Percentiles rank a stretch among this genome's conserved stretches.
These are phyloP conservation scores for Ceratitis capitata DNA, from an alignment of 1,140 invertebrate genomes.

Conservation along the genomic window DNA sequence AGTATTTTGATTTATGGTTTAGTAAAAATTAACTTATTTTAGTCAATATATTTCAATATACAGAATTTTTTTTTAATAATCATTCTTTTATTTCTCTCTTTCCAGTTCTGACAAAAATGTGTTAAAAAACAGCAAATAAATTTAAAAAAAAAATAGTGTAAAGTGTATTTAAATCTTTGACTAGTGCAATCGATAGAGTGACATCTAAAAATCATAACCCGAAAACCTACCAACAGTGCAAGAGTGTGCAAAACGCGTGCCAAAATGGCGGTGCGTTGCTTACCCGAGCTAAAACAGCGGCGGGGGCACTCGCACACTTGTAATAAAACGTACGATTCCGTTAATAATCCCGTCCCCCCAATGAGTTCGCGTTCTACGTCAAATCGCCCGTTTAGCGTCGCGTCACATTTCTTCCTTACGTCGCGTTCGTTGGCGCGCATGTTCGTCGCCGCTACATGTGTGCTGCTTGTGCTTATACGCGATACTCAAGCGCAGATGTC, in stretches of 20 bases:
- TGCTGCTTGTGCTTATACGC: background rate
- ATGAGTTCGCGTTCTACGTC: background rate
- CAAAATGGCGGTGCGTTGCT: conserved; percentile 18
- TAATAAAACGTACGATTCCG: background rate
- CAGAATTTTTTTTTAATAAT: too few species aligned
- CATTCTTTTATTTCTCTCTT: background rate
- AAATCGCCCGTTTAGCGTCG: background rate
- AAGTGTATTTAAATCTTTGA: too few species aligned
- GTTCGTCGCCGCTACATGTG: background rate
- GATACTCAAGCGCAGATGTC: background rate
- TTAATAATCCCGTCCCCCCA: background rate
- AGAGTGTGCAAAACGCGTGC: background rate
- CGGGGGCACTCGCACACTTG: background rate
- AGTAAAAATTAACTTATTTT: too few species aligned
- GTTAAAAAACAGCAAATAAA: background rate
- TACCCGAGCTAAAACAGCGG: background rate
- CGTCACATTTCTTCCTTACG: conserved; percentile 10
- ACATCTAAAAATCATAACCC: background rate
- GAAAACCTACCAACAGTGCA: background rate
- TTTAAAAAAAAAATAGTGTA: background rate
- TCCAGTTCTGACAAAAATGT: conserved; percentile 2
- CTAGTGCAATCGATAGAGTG: background rate
- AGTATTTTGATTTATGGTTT: too few species aligned
- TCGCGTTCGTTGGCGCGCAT: background rate
- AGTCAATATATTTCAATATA: too few species aligned